These are phyloP conservation scores for Aphelenchoides avenae DNA, from an alignment of 1,140 invertebrate genomes.

Conservation along the genomic window DNA sequence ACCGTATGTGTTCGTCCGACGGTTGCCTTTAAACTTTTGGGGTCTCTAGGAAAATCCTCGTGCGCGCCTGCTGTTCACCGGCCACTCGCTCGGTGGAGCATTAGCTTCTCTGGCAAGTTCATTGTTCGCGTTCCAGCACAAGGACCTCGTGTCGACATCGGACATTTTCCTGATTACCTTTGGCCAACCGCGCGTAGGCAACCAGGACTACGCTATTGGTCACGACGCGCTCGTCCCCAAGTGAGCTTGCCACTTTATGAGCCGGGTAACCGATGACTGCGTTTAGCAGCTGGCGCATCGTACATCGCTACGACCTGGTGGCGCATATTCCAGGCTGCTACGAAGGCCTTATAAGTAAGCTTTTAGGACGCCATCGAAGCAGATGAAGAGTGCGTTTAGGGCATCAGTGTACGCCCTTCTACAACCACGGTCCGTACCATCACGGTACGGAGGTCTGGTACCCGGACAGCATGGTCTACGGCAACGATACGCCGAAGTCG, in stretches of 20 bases:
- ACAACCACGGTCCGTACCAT: constrained; percentile 40
- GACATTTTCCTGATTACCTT: constrained; percentile 23
- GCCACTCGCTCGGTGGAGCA: constrained; percentile 43
- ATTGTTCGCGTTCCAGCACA: constrained; percentile 41
- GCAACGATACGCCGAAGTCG: constrained; percentile 17
- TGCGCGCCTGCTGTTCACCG: constrained; percentile 32
- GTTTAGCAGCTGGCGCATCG: constrained; percentile 41
- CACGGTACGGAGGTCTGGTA: constrained; percentile 54
- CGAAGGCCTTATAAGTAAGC: constrained; percentile 23
- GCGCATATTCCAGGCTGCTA: constrained; percentile 47
- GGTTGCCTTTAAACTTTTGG: not conserved
- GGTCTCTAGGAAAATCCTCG: constrained; percentile 28
- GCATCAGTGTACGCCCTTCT: constrained; percentile 18
- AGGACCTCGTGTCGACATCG: constrained; percentile 3
- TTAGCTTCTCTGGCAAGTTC: constrained; percentile 42
- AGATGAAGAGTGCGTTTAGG: not conserved
- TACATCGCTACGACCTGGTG: constrained; percentile 45
- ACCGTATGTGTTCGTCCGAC: constrained; percentile 4
- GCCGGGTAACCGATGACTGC: constrained; percentile 35
- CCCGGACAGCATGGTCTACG: too few relatives aligned
- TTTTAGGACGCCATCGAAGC: too few relatives aligned
- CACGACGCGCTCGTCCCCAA: constrained; percentile 46
- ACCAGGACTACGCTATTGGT: constrained; percentile 19
- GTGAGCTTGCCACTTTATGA: constrained; percentile 46
- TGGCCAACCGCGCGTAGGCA: constrained; percentile 31